Evolutionary conservation across 2,113 vertebrate species (phyloP).

Genomic region (Mystacornis crossleyi): DNA sequence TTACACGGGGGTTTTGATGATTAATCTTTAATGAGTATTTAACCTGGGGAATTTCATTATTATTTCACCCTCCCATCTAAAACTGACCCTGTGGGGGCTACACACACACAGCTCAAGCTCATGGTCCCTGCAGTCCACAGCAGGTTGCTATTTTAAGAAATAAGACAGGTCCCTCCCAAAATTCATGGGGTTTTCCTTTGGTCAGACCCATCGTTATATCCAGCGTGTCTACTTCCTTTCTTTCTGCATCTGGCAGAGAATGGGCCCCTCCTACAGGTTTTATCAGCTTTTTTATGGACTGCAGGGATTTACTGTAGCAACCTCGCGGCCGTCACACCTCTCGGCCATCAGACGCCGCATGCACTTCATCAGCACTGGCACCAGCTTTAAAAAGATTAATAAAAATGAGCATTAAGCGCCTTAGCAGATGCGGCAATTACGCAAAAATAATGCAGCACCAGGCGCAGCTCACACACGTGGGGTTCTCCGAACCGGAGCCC

Average conservation of each 20-base stretch:
- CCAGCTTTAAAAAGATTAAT: background rate
- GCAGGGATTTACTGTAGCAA: background rate
- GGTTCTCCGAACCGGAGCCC: background rate
- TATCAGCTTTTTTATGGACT: background rate
- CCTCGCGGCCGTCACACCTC: background rate
- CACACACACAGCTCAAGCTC: background rate
- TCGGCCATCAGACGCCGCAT: background rate
- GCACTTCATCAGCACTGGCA: background rate
- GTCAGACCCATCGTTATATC: background rate
- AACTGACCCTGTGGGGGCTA: background rate
- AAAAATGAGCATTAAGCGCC: background rate
- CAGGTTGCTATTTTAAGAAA: background rate
- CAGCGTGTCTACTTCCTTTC: background rate
- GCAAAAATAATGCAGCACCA: background rate
- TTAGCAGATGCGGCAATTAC: background rate
- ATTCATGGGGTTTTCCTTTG: background rate
- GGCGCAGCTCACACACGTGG: background rate
- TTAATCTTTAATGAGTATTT: background rate
- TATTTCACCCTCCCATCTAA: background rate
- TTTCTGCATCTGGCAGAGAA: background rate
- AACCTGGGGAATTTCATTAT: background rate
- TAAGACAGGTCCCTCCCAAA: background rate
- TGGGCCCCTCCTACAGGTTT: background rate
- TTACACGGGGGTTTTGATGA: fast-evolving
- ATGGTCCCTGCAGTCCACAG: background rate